Evolutionary conservation across 2,888 invertebrate genomes (phyloP), one percentile per base, ranked within the genome.

Genomic region (Muschampia plurimacula): DNA sequence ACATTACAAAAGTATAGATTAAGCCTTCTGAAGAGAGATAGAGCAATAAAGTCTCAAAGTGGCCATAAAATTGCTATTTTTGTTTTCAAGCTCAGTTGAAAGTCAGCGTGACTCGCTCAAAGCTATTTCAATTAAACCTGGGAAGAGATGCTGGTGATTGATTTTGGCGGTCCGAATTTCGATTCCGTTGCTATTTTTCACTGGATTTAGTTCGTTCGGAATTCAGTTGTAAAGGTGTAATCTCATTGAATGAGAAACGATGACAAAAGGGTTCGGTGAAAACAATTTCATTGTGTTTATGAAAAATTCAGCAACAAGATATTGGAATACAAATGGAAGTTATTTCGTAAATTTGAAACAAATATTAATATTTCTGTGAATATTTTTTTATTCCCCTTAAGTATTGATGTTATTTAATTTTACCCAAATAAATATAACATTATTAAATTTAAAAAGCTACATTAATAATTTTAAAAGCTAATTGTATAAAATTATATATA

Each of bases 101-200:
- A 39, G 62, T 39, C 62, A 39, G 62, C 39, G 39, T 2, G 32
- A 60, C 13, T 39, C n/a, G 62, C 15, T 62, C 62, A n/a, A 62
- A 62, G 62, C 62, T 39, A 62, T 62, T 62, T 62, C 62, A 62
- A 62, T 62, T 62, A 62, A 57, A 57, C 12, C 28, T 5, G 28
- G 12, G 15, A 52, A 55, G 39, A 66, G 66, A 39, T 55, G 32
- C 36, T 36, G 12, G 64, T 65, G 64, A 66, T 66, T 66, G 52
- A 66, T 66, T 66, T 39, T 55, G 52, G 55, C 66, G 52, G 65
- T 63, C 63, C 15, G 32, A 66, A 52, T 66, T 52, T 65, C 13
- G 66, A 66, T 66, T 66, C 15, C 36, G 32, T 32, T 65, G 64
- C 64, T 65, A 32, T 65, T 65, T 65, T 65, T 65, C 64, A 49